phyloP scores from a whole-genome alignment of 2,113 vertebrate species.

The Phalacrocorax brasilianus region DNA sequence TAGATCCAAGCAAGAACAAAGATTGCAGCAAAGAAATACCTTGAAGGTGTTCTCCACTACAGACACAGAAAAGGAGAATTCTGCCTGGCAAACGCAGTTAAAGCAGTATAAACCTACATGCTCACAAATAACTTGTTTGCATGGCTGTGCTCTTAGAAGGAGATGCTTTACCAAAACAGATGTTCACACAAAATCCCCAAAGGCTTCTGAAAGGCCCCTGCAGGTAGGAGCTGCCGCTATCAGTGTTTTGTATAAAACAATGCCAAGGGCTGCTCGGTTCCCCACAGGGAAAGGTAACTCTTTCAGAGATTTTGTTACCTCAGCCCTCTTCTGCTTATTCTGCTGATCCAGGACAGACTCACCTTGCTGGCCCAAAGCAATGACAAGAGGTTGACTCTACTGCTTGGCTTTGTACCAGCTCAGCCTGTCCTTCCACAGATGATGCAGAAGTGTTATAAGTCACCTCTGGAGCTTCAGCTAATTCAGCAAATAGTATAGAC shows the following conservation, averaged over 20 bases:
- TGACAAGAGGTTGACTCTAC: not conserved
- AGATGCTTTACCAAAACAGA: constrained; percentile 32
- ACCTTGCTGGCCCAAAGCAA: not conserved
- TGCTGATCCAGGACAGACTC: not conserved
- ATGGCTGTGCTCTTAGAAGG: not conserved
- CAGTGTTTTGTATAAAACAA: constrained; percentile 7
- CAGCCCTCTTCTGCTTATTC: not conserved
- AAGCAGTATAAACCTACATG: not conserved
- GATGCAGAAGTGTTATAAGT: not conserved
- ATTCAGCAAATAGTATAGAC: not conserved
- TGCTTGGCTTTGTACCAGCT: not conserved
- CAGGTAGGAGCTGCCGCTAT: not conserved
- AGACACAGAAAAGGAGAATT: not conserved
- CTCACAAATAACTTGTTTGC: not conserved
- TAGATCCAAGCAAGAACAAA: not conserved
- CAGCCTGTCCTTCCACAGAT: not conserved
- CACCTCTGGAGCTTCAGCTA: not conserved
- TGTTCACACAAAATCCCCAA: not conserved
- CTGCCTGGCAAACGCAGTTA: not conserved
- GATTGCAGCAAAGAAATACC: not conserved
- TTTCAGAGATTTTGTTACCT: not conserved
- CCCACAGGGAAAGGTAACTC: not conserved
- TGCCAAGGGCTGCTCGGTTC: not conserved
- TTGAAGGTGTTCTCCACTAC: not conserved
- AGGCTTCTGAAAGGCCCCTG: constrained; percentile 36